A percentile compares a stretch with the other conserved stretches of the same genome.
These are phyloP conservation scores for Thyatira batis DNA, from an alignment of 2,888 invertebrate species.

Conservation along the genomic window DNA sequence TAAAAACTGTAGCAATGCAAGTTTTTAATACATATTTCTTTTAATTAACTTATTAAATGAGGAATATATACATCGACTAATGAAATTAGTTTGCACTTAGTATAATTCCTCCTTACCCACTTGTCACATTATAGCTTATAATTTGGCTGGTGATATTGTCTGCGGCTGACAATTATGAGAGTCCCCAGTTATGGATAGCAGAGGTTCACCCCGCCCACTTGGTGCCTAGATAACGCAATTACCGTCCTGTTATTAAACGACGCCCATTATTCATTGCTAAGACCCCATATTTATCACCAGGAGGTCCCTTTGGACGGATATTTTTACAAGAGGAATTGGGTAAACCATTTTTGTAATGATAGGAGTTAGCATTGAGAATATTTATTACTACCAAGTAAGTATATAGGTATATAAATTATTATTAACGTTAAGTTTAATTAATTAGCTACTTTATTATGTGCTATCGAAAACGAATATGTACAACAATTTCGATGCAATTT, in stretches of 20 bases:
- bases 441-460: no score
- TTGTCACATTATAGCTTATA: conserved; percentile 34
- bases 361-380: conserved; percentile 18
- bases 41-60: no score
- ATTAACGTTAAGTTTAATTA: no score
- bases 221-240: conserved; percentile 75
- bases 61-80: no score
- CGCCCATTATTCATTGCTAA: conserved; percentile 71
- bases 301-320: conserved; percentile 29
- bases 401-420: no score
- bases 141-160: conserved; percentile 22
- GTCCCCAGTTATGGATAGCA: conserved; percentile 67
- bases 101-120: background rate
- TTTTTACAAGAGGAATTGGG: conserved; percentile 38
- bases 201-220: conserved; percentile 53
- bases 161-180: conserved; percentile 75
- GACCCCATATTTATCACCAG: conserved; percentile 56
- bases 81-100: no score
- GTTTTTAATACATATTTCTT: no score
- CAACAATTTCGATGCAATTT: no score
- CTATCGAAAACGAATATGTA: no score
- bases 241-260: conserved; percentile 71
- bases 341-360: conserved; percentile 35
- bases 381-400: conserved; percentile 20
- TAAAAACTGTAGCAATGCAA: background rate